Conservation (phyloP, 1,140 invertebrate genomes). For the Dreissena rostriformis region DNA sequence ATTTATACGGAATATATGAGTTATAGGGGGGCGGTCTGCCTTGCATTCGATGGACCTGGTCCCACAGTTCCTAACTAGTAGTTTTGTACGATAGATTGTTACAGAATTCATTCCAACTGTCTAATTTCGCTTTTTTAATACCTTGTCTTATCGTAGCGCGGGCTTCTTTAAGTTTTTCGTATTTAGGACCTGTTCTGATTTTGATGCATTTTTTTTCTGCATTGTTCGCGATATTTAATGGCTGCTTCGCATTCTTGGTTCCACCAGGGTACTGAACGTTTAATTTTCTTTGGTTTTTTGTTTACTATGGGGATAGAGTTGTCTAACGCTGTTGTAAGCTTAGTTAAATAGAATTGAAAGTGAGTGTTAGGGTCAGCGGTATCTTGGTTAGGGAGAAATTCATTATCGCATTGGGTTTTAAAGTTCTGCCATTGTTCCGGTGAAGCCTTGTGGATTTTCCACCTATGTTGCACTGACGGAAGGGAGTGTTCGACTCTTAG, state of each 20-base stretch:
- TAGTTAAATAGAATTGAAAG: neutral
- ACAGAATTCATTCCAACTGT: constrained; percentile 7
- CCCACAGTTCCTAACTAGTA: neutral
- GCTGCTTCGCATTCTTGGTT: neutral
- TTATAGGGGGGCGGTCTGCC: neutral
- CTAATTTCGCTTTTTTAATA: neutral
- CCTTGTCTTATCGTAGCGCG: neutral
- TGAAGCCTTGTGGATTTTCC: neutral
- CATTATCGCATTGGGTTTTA: neutral
- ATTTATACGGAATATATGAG: neutral
- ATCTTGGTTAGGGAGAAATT: neutral
- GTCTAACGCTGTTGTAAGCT: too few species aligned
- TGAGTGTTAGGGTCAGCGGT: neutral
- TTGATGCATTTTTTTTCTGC: neutral
- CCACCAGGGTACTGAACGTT: neutral
- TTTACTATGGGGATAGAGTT: neutral
- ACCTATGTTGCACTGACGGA: neutral
- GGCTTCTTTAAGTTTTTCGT: neutral
- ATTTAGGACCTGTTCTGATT: neutral
- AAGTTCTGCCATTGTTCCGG: neutral
- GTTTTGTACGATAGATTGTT: neutral
- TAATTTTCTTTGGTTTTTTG: neutral
- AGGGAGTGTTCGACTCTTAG: too few species aligned
- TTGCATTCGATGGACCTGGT: neutral
- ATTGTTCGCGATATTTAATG: neutral